phyloP scores from a whole-genome alignment of 2,888 invertebrate genomes.

The Merodon equestris region DNA sequence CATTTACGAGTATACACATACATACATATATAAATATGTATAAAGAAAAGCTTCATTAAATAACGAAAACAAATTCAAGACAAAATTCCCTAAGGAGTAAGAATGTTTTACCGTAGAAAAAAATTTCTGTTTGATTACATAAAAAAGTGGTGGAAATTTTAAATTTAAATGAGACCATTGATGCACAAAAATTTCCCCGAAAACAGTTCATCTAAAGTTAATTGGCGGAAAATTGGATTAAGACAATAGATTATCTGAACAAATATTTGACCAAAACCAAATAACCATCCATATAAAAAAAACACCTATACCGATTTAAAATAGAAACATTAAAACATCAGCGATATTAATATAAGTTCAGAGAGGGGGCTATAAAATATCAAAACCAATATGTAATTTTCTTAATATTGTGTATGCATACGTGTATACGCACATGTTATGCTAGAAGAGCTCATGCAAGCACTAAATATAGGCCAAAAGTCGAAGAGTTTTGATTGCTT shows the following conservation, averaged over 20 bases:
- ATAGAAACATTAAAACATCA: no score
- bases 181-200: conserved; percentile 47
- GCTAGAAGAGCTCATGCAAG: conserved; percentile 20
- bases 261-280: conserved; percentile 54
- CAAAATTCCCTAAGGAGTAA: no score
- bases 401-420: conserved; percentile 48
- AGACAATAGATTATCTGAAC: conserved; percentile 63
- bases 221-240: conserved; percentile 65
- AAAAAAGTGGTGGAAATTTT: conserved; percentile 47
- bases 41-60: no score
- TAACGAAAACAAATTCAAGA: no score
- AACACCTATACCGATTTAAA: conserved; percentile 1
- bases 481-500: conserved; percentile 64
- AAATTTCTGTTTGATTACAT: not conserved
- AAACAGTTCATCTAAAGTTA: conserved; percentile 52
- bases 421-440: not conserved
- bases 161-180: conserved; percentile 61
- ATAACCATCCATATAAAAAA: not conserved
- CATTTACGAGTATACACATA: no score
- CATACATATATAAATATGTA: no score
- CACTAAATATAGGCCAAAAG: conserved; percentile 55
- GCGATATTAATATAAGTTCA: no score
- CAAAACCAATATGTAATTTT: conserved; percentile 65
- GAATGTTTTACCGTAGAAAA: no score
- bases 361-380: conserved; percentile 46